Base-by-base conservation (phyloP, 2,113 vertebrate species). In the Gnathonemus echidnorhynchus region DNA sequence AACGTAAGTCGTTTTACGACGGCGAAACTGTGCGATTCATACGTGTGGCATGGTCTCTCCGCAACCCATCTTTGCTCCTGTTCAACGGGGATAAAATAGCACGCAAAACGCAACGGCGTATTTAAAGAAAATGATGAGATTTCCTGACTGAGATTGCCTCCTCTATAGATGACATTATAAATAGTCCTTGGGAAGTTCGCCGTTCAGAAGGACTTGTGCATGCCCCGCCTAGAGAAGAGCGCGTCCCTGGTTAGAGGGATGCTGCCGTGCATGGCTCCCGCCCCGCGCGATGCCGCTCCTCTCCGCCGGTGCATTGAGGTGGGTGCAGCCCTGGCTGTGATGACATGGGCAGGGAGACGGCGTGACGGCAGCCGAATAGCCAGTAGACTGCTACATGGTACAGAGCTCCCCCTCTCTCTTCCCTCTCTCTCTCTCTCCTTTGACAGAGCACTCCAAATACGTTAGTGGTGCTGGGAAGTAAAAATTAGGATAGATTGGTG, bases 201-300 rank as follows among this genome's bases (percentile, higher is more conserved):
- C 85, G 86, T 27, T 86, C 58, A 31, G 10, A 66, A 58, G 45
- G 46, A 45, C 87, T 24, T 53, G 10, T 83, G 66, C 42, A 39
- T 5, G 42, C 52, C 86, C 74, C 84, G 31, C 87, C 50, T 90
- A 90, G 90, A 91, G 91, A 24, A 89, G 0, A 86, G 88, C 91
- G 89, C 90, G 91, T 42, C 89, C 24, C 90, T 83, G 87, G 90
- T 85, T 50, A 62, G 50, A 88, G 70, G 86, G 90, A 62, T 66
- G 84, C 35, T 77, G 89, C 80, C 66, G 91, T 85, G 53, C 93
- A 91, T 92, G 89, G 92, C 94, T 93, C 92, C 93, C 91, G 90
- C 90, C 89, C 91, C 84, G 89, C 85, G 91, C 80, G 89, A 90
- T 50, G 90, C 56, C 50, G 50, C 50, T 52, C 50, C 58, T 80